phyloP scores from a whole-genome alignment of 2,113 vertebrate species.

The Chaenocephalus aceratus region DNA sequence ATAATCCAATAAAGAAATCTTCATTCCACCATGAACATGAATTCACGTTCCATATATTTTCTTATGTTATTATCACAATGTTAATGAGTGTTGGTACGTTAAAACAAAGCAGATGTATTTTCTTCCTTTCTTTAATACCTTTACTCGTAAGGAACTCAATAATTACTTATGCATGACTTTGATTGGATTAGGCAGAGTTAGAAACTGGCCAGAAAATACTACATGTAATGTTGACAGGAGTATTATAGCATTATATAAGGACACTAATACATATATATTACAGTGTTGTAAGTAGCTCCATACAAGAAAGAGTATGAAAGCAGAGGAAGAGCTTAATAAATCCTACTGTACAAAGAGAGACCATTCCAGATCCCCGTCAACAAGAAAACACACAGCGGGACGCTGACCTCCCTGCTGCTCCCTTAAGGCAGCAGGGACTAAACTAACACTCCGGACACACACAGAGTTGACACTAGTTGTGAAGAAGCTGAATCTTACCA shows the following conservation, averaged over 20 bases:
- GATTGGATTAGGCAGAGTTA: not conserved
- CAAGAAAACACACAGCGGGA: constrained; percentile 20
- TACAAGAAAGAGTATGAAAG: not conserved
- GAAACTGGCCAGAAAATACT: not conserved
- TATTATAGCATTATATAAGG: not conserved
- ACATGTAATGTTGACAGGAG: not conserved
- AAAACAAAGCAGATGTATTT: not conserved
- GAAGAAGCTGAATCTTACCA: constrained; percentile 85
- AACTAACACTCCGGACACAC: not conserved
- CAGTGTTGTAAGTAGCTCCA: not conserved
- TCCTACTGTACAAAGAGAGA: constrained; percentile 14
- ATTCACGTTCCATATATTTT: too few species aligned
- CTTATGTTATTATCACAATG: not conserved
- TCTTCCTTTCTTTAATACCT: not conserved
- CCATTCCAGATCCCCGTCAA: constrained; percentile 36
- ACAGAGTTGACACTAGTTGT: not conserved
- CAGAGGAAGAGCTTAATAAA: not conserved
- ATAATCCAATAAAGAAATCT: not conserved
- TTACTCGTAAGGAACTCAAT: not conserved
- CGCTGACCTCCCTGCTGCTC: not conserved
- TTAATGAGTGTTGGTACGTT: too few species aligned
- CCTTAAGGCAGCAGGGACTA: not conserved
- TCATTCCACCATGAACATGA: not conserved
- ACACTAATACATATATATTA: not conserved
- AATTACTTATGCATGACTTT: too few species aligned